phyloP scores from a whole-genome alignment of 2,113 vertebrate species.

The Istiophorus platypterus region DNA sequence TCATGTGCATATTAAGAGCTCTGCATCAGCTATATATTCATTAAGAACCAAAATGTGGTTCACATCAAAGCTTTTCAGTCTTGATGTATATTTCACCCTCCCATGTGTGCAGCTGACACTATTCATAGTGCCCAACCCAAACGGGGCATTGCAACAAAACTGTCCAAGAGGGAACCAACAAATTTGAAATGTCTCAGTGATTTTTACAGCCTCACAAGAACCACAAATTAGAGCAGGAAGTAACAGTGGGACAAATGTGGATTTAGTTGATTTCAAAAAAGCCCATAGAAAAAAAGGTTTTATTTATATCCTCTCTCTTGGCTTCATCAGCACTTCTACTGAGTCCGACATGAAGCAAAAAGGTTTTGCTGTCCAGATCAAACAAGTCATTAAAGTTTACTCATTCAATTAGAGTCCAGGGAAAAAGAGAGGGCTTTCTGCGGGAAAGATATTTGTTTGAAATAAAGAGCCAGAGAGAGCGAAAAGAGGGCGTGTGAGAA shows the following conservation, averaged over 20 bases:
- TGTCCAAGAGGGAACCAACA: conserved; percentile 46
- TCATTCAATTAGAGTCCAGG: conserved; percentile 49
- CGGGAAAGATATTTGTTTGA: conserved; percentile 48
- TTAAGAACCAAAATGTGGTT: conserved; percentile 53
- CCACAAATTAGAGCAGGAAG: conserved; percentile 73
- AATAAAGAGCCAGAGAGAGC: conserved; percentile 18
- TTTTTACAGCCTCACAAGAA: conserved; percentile 59
- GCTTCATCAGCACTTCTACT: neutral
- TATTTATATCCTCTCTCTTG: conserved; percentile 53
- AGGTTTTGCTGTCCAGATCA: conserved; percentile 45
- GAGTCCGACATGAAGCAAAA: conserved; percentile 19
- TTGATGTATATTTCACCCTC: conserved; percentile 21
- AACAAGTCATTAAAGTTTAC: conserved; percentile 60
- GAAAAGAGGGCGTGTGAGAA: neutral
- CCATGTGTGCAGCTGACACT: conserved; percentile 55
- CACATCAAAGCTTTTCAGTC: conserved; percentile 50
- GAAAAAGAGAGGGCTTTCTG: conserved; percentile 15
- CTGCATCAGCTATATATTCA: conserved; percentile 17
- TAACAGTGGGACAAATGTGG: conserved; percentile 55
- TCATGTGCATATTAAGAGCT: conserved; percentile 55
- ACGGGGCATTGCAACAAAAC: conserved; percentile 43
- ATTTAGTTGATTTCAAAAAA: conserved; percentile 64
- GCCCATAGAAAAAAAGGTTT: conserved; percentile 12
- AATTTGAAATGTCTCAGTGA: conserved; percentile 58
- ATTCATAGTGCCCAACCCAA: conserved; percentile 37